Evolutionary conservation across 2,797 vertebrate species (phyloP).

Genomic region (Eospalax fontanierii): DNA sequence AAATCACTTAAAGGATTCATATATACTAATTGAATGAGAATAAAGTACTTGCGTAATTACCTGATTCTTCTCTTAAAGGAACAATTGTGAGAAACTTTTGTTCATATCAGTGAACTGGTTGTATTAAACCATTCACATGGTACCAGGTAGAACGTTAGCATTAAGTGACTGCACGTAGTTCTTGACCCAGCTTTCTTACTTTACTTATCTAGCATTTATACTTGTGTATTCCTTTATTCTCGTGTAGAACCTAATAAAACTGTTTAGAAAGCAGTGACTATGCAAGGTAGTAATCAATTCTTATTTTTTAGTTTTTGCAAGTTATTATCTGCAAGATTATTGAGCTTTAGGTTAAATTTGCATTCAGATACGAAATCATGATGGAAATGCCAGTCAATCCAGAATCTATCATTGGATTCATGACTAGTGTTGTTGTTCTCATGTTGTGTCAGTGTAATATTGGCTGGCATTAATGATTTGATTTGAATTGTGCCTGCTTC

Average conservation of each 20-base stretch:
- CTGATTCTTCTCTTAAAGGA: slow-evolving; percentile 28
- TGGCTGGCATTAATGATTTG: slow-evolving; percentile 42
- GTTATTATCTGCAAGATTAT: not conserved
- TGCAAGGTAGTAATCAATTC: not conserved
- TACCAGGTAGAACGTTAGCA: slow-evolving; percentile 36
- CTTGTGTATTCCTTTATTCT: not conserved
- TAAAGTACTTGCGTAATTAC: slow-evolving; percentile 26
- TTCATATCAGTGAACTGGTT: not conserved
- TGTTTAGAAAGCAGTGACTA: slow-evolving; percentile 45
- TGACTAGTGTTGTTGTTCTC: not conserved
- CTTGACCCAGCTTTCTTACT: slow-evolving; percentile 12
- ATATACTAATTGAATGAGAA: not conserved
- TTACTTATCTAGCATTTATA: not conserved
- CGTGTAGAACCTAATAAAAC: slow-evolving; percentile 40
- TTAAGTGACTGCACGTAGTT: not conserved
- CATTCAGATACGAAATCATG: not conserved
- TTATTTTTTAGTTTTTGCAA: slow-evolving; percentile 36
- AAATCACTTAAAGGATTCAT: not conserved
- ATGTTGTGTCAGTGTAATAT: not conserved
- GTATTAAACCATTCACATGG: slow-evolving; percentile 28
- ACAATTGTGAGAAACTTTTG: not conserved
- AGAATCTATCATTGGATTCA: not conserved
- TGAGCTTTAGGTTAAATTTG: slow-evolving; percentile 32
- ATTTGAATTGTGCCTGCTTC: slow-evolving; percentile 39
- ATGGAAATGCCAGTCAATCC: not conserved